Evolutionary conservation across 2,113 vertebrate genomes (phyloP), one percentile per base, ranked within the genome.

Genomic region (Ochotona curzoniae): DNA sequence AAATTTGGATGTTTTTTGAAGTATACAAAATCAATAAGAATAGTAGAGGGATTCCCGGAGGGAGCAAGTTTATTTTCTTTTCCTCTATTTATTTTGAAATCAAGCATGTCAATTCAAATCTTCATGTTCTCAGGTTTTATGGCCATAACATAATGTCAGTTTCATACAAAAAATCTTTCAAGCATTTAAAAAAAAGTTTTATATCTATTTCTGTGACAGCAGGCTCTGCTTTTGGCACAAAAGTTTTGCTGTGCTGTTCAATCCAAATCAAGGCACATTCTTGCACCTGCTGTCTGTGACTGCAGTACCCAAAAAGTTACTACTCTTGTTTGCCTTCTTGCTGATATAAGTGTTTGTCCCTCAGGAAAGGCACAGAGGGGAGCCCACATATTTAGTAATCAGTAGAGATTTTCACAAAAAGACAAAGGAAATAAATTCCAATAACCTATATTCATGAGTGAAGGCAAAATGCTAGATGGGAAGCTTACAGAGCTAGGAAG

Each of bases 231-330:
- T 94, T 74, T 73, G 75, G 66, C 87, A 93, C 63, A 61, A 38
- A 92, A 89, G 73, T 81, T 96, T 92, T 96, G 88, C 93, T 92
- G 86, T 85, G 89, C 83, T 96, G 89, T 93, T 88, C 32, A 60
- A 8, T 74, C 74, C 66, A 93, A 96, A 96, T 93, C 94, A 93
- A 93, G 66, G 30, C 26, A 7, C 8, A 60, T 92, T 83, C 69
- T 93, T 57, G 20, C 57, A 54, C 70, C 75, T 14, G 82, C 70
- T 54, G 10, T 51, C 83, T 66, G 26, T 0, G 2, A 54, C 85
- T 49, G 74, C 23, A 2, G n/a, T 18, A 2, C 66, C 66, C 12
- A 5, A 13, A 47, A 78, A 35, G 13, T 5, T 9, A 26, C 54
- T 47, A 1, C 60, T 54, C 26, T 51, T 35, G 26, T 54, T 69